Conservation (phyloP, 2,888 invertebrate genomes). For the Sympetrum striolatum region DNA sequence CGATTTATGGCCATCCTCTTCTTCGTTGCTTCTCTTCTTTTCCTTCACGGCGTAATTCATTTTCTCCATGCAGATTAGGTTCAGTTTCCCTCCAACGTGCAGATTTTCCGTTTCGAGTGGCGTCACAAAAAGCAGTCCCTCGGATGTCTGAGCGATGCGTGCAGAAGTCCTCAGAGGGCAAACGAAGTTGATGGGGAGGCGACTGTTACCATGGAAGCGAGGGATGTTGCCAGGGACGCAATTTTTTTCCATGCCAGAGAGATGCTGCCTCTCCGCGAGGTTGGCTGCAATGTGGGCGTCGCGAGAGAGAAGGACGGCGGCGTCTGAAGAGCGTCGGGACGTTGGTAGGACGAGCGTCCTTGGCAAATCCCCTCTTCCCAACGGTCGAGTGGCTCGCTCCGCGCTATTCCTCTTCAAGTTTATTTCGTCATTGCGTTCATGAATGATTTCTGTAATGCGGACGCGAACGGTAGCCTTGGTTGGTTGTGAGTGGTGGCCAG, state of each 20-base stretch:
- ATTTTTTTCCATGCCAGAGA: not conserved
- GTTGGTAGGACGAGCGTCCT: not conserved
- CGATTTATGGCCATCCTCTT: not conserved
- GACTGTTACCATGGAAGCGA: constrained; percentile 32
- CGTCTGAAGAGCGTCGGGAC: constrained; percentile 41
- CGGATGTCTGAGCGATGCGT: not conserved
- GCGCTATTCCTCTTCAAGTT: not conserved
- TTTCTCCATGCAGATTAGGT: not conserved
- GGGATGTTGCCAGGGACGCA: constrained; percentile 15
- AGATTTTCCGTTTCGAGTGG: not conserved
- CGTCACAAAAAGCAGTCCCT: not conserved
- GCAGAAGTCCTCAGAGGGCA: not conserved
- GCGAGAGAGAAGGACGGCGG: not conserved
- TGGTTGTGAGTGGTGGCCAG: too few relatives aligned
- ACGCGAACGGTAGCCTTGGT: too few relatives aligned
- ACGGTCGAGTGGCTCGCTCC: not conserved
- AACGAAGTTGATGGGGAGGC: not conserved
- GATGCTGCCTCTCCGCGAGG: not conserved
- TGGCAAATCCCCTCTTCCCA: constrained; percentile 3
- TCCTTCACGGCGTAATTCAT: not conserved
- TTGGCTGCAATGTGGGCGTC: not conserved
- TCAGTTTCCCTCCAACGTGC: not conserved
- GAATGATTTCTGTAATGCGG: too few relatives aligned
- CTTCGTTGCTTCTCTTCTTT: not conserved
- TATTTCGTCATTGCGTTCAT: too few relatives aligned